Base-by-base conservation (phyloP, 2,113 vertebrate genomes). In the Greenwoodochromis staneri region DNA sequence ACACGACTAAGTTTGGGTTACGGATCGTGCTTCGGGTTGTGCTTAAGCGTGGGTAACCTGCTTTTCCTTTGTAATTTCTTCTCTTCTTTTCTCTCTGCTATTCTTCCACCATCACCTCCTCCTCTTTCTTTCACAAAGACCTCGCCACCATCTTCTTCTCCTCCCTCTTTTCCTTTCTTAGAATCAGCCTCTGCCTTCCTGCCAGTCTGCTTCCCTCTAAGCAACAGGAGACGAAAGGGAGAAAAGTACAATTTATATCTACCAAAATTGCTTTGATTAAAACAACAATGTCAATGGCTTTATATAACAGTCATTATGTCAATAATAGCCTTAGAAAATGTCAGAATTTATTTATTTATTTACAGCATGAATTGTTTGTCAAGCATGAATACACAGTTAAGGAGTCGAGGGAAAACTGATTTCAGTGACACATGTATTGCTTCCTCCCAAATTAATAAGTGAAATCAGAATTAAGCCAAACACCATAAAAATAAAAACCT, bases 11-110 rank as follows among this genome's bases (percentile, higher is more conserved):
- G 17, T 34, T 11, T 27, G 19, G n/a, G 40, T 92, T 89, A 91
- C 19, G 8, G 82, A 16, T 63, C 81, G 55, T 85, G 82, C 87
- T 88, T 91, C 78, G 89, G 84, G 97, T 94, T 96, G 19, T 82
- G 88, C 19, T 97, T 97, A 54, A 98, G 83, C 87, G 95, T 97
- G 47, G 97, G 97, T 95, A 97, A 95, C 61, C 94, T 91, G 87
- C 92, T 97, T 86, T 94, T 90, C 90, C 86, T 94, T 63, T 88
- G 71, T 34, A 91, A 89, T 93, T 96, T 97, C 92, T 94, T 96
- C 81, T 95, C 90, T 17, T 84, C 90, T n/a, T 87, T 93, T 90
- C 96, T 93, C 92, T 96, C 86, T 69, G 66, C 89, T 93, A 93
- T 87, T 91, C 61, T 90, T 82, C 96, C 93, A 94, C 95, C 21